Base-by-base conservation (phyloP, 37 sponge, comb jelly and placozoan species). In the Cliona cf. orientalis region DNA sequence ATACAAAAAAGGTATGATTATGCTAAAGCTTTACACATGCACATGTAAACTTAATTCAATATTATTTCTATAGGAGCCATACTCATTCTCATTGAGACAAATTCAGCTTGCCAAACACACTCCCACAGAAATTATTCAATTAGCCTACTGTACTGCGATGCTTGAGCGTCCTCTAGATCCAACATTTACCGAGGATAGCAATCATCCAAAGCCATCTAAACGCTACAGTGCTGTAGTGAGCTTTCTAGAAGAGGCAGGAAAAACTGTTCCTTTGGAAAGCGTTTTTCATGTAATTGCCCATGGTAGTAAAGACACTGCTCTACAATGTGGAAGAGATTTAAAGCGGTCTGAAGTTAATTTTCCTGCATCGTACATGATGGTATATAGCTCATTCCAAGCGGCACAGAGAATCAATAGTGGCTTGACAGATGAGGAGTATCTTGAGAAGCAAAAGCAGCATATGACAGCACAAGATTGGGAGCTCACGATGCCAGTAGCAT, bases 241-340 rank as follows among this genome's bases (percentile, higher is more conserved):
- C 0, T 86, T 86, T 43, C 66, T 86, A 9, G 80, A 79, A 31
- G 58, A 86, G 49, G 87, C 67, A 35, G 80, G 62, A 26, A 59
- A 59, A 2, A 43, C 79, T 29, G 87, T 86, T 40, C 87, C 87
- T 28, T 11, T 86, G 6, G 87, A 86, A 41, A 86, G 87, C 36
- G 37, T 86, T 3, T 79, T 71, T 26, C 25, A 86, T 72, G 87
- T 75, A 1, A 72, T 86, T 46, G 74, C 69, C 21, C 11, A 32
- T 36, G 21, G 53, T 46, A 38, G 32, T 0, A 33, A 61, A 46
- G 43, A 84, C 21, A 75, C 44, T 21, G 76, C 69, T 1, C 36
- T 60, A 1, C 31, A 75, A 33, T 84, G 84, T 45, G 49, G 40
- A n/a, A 66, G 67, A 67, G 84, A 76, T n/a, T 31, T 84, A 21